These are phyloP conservation scores for Cantharis nigra DNA, from an alignment of 2,888 invertebrate genomes.

Conservation along the genomic window DNA sequence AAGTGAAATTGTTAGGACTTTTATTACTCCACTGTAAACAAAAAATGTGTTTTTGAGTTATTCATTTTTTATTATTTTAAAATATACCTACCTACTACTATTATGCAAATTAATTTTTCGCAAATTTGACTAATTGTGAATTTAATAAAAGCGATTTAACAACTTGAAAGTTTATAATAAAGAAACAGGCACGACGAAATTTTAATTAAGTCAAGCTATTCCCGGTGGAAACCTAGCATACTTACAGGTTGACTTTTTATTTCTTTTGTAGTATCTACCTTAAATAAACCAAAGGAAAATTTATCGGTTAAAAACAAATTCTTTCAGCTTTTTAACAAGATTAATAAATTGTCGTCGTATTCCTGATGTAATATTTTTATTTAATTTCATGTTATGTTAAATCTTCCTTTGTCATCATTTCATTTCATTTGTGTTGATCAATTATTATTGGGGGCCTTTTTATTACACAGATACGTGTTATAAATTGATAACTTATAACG, in stretches of 20 bases:
- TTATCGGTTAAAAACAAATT: neutral
- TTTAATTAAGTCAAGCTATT: neutral
- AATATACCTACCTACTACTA: neutral
- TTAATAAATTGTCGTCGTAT: neutral
- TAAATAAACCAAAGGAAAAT: neutral
- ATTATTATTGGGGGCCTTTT: neutral
- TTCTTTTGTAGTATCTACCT: neutral
- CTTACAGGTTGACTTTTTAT: neutral
- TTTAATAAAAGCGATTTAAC: neutral
- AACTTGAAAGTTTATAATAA: neutral
- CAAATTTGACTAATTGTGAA: neutral
- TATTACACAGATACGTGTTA: neutral
- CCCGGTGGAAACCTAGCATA: neutral
- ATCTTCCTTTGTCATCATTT: neutral
- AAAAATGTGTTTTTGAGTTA: neutral
- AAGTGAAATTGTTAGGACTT: too few relatives aligned
- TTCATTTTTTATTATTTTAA: neutral
- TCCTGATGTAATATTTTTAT: neutral
- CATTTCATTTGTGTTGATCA: neutral
- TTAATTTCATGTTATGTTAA: neutral
- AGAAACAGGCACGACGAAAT: neutral
- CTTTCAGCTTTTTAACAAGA: neutral
- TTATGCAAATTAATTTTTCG: neutral
- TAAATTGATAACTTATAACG: neutral
- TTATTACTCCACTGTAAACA: neutral